A percentile compares a stretch with the other conserved stretches of the same genome.
Evolutionary conservation across 2,113 vertebrate genomes (phyloP).

Genomic region (Tetrao urogallus): DNA sequence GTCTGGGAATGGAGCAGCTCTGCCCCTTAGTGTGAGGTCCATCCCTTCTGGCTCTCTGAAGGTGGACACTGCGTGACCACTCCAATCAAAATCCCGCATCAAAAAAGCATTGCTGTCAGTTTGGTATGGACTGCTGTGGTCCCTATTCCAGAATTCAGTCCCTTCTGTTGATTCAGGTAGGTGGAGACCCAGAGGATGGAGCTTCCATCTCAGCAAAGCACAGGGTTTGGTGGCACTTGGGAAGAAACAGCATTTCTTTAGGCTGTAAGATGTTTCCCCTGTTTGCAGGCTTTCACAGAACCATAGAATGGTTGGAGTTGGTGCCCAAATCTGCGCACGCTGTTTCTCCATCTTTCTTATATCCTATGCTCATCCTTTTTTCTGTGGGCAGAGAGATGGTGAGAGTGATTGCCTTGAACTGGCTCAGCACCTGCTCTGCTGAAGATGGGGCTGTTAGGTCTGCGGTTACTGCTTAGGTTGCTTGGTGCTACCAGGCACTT

Average conservation of each 20-base stretch:
- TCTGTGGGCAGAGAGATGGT: background rate
- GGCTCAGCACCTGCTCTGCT: background rate
- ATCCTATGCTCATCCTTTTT: too few species aligned
- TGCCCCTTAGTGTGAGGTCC: background rate
- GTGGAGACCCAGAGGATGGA: too few species aligned
- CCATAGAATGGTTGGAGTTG: too few species aligned
- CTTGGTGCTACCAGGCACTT: background rate
- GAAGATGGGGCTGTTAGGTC: background rate
- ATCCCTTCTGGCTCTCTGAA: background rate
- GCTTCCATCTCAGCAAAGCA: too few species aligned
- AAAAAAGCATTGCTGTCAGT: accelerated
- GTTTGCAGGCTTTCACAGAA: too few species aligned
- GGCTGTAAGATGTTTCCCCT: too few species aligned
- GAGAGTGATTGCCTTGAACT: background rate
- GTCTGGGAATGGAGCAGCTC: background rate
- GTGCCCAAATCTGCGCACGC: too few species aligned
- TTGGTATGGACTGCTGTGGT: accelerated
- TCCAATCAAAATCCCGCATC: background rate
- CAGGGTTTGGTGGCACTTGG: too few species aligned
- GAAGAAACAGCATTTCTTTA: too few species aligned
- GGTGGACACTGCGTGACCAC: background rate
- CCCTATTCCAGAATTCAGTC: background rate
- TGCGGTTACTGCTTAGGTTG: background rate
- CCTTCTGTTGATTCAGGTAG: background rate
- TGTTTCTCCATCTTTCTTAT: too few species aligned